Evolutionary conservation across 2,888 invertebrate genomes (phyloP), one percentile per base, ranked within the genome.

Genomic region (Minunthozetes semirufus): DNA sequence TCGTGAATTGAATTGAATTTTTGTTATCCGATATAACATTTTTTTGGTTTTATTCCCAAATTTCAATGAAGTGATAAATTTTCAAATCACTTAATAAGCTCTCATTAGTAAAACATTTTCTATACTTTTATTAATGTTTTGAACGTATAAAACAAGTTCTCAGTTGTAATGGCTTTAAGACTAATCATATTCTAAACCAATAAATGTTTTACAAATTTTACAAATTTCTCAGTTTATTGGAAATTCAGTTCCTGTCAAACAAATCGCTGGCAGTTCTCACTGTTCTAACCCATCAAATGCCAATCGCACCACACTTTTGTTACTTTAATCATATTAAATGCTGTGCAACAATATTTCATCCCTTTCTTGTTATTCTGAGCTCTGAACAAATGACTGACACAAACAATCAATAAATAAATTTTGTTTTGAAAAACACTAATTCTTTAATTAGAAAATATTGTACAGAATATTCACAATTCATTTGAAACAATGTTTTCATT

Each of bases 41-140:
- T 27, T 27, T 59, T 59, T 53, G 19, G 11, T 59, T 13, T 27
- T 27, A 3, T 22, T 56, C 56, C 8, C 27, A 15, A 19, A 42
- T 68, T 46, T 68, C 42, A 68, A 68, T 68, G 68, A 68, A 63
- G 68, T 68, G 68, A 68, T 68, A 68, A 68, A 68, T 68, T 63
- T 68, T 59, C 33, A 68, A 68, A 68, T 68, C 68, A 68, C 68
- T 68, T 68, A 68, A 42, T 68, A 68, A 46, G 68, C 68, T 15
- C 38, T 68, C 33, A 68, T 68, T 68, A 68, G 68, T 46, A 13
- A 68, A 68, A 68, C 68, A 42, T 68, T 68, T 66, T 46, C 11
- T 22, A 46, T 68, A 68, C 42, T 8, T 6, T 66, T 66, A 38
- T 9, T 66, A 17, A 27, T 61, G 46, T 11, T 8, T 53, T 13